Evolutionary conservation across 2,113 vertebrate genomes (phyloP), one percentile per base, ranked within the genome.

Genomic region (Castor canadensis): DNA sequence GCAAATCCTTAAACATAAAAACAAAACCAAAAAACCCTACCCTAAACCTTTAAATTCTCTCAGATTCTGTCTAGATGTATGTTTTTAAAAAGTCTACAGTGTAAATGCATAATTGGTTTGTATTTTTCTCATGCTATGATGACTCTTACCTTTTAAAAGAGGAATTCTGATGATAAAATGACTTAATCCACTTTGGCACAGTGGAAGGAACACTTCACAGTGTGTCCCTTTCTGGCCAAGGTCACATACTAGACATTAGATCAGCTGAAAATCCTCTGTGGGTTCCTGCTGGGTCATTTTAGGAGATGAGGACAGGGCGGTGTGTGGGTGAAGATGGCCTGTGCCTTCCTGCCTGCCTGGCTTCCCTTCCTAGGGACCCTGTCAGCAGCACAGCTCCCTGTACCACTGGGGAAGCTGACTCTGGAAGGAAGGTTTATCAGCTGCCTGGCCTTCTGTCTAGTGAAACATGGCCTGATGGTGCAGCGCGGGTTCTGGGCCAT

Each of bases 141-240:
- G 58, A 80, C 75, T 52, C 67, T 80, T 67, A 82, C 32, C 62
- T 83, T 96, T 95, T 81, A 75, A 62, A 95, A 69, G 79, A 94
- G 83, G 77, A 93, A 96, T 91, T 95, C 91, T 96, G 96, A 92
- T 2, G 5, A 49, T 91, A 80, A 96, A 94, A 92, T 96, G 80
- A 93, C 43, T 93, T 96, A 88, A 96, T 94, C 73, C 89, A 64
- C 47, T 9, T 60, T 97, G 96, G 91, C 93, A 94, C 64, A 0
- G 0, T 35, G 20, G 66, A 81, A 94, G 35, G 94, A 86, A 88
- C 47, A 52, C 87, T 92, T 90, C 66, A 52, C 6, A 6, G 54
- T 30, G 1, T 32, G 24, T 93, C 38, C 60, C 35, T 54, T 69
- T 28, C 84, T 52, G 87, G 43, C 90, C 85, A 96, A 87, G 92